phyloP scores from a whole-genome alignment of 1,140 invertebrate genomes.

The Dendroctonus valens region DNA sequence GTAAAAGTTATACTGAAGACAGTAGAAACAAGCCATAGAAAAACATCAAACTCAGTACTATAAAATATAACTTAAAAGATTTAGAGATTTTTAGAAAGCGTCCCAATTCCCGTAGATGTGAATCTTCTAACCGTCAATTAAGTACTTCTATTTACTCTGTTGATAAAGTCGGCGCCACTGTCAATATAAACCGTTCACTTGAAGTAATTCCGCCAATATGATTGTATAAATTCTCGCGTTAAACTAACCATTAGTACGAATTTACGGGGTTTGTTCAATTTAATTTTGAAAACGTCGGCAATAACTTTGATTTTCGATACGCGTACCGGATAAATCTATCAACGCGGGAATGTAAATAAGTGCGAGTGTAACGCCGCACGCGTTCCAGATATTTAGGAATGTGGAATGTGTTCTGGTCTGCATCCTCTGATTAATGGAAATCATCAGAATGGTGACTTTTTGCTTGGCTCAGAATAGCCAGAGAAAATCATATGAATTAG shows the following conservation, averaged over 20 bases:
- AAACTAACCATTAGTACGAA: slow-evolving; percentile 21
- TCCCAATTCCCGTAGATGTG: too few species aligned
- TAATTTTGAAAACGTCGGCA: slow-evolving; percentile 22
- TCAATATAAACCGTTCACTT: background rate
- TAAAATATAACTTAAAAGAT: too few species aligned
- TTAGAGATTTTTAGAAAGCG: too few species aligned
- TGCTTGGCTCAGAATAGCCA: too few species aligned
- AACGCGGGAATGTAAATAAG: slow-evolving; percentile 17
- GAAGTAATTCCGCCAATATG: slow-evolving; percentile 15
- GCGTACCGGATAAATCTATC: slow-evolving; percentile 23
- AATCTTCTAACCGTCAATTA: too few species aligned
- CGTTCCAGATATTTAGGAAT: slow-evolving; percentile 22
- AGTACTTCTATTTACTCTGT: too few species aligned
- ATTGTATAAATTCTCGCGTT: slow-evolving; percentile 17
- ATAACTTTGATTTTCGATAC: slow-evolving; percentile 26
- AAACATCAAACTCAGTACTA: too few species aligned
- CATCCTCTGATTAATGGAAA: too few species aligned
- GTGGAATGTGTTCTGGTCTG: background rate
- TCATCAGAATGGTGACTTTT: too few species aligned
- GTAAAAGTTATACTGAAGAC: too few species aligned
- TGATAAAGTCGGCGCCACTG: background rate
- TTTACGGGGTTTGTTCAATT: slow-evolving; percentile 24
- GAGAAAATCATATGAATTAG: too few species aligned
- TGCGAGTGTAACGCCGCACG: slow-evolving; percentile 14
- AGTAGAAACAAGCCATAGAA: too few species aligned